Base-by-base conservation (phyloP, 2,113 vertebrate species). In the Tamias sibiricus region DNA sequence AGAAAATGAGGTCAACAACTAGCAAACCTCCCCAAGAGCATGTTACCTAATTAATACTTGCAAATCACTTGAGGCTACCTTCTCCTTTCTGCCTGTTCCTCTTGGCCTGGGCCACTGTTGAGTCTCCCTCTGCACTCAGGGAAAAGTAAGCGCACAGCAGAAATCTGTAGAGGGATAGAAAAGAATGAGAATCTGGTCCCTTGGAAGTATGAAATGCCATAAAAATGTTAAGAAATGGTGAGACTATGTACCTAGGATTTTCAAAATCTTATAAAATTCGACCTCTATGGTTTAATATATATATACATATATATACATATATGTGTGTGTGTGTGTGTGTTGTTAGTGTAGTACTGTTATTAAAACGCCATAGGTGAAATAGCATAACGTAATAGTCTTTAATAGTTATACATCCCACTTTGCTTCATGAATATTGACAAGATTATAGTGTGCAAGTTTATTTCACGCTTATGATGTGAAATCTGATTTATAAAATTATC, bases 1-100 rank as follows among this genome's bases (percentile, higher is more conserved):
- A 95, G 93, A 69, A 97, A 97, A 97, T 94, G 30, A 97, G 97
- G 20, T 9, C 66, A 96, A 90, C 69, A 96, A 54, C 85, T 97
- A 66, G 32, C 71, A 82, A 90, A 71, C 40, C 37, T 95, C 62
- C 80, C 74, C 59, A 37, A 87, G 40, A 93, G 79, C 85, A 19
- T 81, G 52, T 87, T 91, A 91, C 95, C 71, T 96, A 91, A 96
- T 94, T 95, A 94, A 84, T 87, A 40, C 52, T 95, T 91, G 26
- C 57, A 94, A 95, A 89, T 84, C 92, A 84, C 42, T 90, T 80
- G 80, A 79, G 93, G n/a, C 80, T 77, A 28, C 40, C 52, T 71
- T 93, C 57, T 91, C n/a, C 80, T 87, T 95, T 96, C 52, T 87
- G 35, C 59, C 57, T 92, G 17, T 76, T 88, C n/a, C 72, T 57